These are phyloP conservation scores for Diadema setosum DNA, from an alignment of 35 echinoderm and acorn worm species.

Conservation along the genomic window DNA sequence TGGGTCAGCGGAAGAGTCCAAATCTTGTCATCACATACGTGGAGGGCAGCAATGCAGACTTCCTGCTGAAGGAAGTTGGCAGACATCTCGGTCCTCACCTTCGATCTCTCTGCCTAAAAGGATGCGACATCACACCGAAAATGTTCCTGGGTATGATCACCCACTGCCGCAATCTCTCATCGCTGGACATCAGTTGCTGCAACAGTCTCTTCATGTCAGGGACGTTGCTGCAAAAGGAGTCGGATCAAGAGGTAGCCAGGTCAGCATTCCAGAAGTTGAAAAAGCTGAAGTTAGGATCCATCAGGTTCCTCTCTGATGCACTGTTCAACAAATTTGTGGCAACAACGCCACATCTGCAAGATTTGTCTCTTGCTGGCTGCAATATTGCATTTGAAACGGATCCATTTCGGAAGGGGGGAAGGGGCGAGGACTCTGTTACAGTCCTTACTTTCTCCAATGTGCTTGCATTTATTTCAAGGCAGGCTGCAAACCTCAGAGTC, in stretches of 20 bases:
- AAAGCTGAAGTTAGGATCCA: constrained; percentile 37
- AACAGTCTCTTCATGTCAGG: constrained; percentile 96
- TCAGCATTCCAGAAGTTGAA: constrained; percentile 33
- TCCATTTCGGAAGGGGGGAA: constrained; percentile 17
- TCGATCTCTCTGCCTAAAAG: constrained; percentile 49
- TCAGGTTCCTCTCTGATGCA: constrained; percentile 71
- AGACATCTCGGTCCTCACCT: constrained; percentile 76
- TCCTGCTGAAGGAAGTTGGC: constrained; percentile 62
- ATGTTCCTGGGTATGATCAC: constrained; percentile 70
- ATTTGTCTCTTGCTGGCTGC: constrained; percentile 62
- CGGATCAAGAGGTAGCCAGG: background rate
- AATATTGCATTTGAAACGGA: constrained; percentile 78
- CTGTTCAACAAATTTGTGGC: constrained; percentile 59
- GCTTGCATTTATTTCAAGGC: constrained; percentile 7
- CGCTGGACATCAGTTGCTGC: constrained; percentile 79
- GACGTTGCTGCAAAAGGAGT: constrained; percentile 27
- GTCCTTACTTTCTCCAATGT: constrained; percentile 73
- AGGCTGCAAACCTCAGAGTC: background rate
- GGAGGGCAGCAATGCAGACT: constrained; percentile 40
- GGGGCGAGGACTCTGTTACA: constrained; percentile 11
- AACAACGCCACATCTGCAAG: constrained; percentile 34
- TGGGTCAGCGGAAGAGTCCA: constrained; percentile 68
- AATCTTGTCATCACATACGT: constrained; percentile 72
- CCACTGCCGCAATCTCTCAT: constrained; percentile 56
- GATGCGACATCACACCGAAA: constrained; percentile 63